phyloP scores from a whole-genome alignment of 2,797 vertebrate species.

The Falco rusticolus region DNA sequence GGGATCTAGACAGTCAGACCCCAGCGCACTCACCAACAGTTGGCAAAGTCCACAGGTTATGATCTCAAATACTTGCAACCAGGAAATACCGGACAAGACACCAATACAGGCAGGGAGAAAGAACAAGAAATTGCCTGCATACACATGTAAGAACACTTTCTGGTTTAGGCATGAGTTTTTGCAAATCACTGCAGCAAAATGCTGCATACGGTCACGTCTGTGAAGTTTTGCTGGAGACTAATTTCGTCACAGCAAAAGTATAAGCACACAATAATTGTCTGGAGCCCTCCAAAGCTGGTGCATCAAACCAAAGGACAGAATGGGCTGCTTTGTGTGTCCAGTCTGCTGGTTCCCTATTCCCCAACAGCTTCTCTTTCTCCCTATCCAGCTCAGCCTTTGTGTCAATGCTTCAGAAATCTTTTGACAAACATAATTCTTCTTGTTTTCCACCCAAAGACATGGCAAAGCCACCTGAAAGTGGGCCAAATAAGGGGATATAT shows the following conservation, averaged over 20 bases:
- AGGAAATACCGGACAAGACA: background rate
- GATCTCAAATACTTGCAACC: background rate
- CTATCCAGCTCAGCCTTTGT: background rate
- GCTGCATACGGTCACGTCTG: background rate
- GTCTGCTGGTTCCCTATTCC: background rate
- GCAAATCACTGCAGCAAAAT: background rate
- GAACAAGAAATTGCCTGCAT: background rate
- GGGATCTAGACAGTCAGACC: background rate
- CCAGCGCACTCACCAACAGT: accelerated
- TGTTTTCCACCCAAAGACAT: background rate
- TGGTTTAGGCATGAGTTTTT: background rate
- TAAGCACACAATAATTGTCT: background rate
- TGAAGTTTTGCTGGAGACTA: background rate
- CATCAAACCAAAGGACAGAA: background rate
- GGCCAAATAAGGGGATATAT: background rate
- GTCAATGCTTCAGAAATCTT: background rate
- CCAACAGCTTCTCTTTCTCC: background rate
- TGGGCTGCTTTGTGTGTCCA: accelerated
- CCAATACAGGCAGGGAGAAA: background rate
- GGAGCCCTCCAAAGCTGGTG: background rate
- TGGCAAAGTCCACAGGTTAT: background rate
- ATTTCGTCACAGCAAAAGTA: background rate
- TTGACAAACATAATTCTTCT: background rate
- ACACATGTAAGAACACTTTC: accelerated
- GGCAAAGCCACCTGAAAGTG: background rate